Evolutionary conservation across 2,797 vertebrate species (phyloP).

Genomic region (Cyclura pinguis): DNA sequence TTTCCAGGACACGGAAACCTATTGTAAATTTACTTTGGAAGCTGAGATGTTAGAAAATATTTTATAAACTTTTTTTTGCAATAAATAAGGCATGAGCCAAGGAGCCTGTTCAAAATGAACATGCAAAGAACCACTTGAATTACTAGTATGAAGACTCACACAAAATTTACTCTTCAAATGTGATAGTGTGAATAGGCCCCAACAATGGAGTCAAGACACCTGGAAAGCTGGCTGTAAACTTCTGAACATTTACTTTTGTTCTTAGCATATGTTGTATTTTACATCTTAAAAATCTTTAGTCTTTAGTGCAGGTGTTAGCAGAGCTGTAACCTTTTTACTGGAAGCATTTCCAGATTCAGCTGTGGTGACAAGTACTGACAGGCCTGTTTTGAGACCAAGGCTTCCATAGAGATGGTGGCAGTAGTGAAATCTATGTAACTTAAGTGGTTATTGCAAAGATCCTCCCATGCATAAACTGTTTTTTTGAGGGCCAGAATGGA

Average conservation of each 20-base stretch:
- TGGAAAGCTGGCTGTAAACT: slow-evolving; percentile 76
- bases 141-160: slow-evolving; percentile 74
- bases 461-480: slow-evolving; percentile 70
- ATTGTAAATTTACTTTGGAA: slow-evolving; percentile 78
- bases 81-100: slow-evolving; percentile 81
- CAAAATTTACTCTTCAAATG: slow-evolving; percentile 74
- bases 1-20: slow-evolving; percentile 75
- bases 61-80: slow-evolving; percentile 81
- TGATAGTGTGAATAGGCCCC: slow-evolving; percentile 74
- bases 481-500: slow-evolving; percentile 62
- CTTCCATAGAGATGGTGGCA: slow-evolving; percentile 67
- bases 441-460: slow-evolving; percentile 60
- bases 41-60: slow-evolving; percentile 77
- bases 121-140: slow-evolving; percentile 77
- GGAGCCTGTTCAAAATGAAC: slow-evolving; percentile 71
- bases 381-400: slow-evolving; percentile 68
- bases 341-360: slow-evolving; percentile 75
- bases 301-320: slow-evolving; percentile 76
- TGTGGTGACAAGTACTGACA: slow-evolving; percentile 70
- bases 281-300: slow-evolving; percentile 79
- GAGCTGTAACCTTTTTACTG: slow-evolving; percentile 76
- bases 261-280: slow-evolving; percentile 76
- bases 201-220: slow-evolving; percentile 71
- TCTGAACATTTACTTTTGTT: slow-evolving; percentile 74
- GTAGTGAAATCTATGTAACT: slow-evolving; percentile 61